Conservation (phyloP, 1,140 invertebrate genomes). For the Camponotus vicinus region DNA sequence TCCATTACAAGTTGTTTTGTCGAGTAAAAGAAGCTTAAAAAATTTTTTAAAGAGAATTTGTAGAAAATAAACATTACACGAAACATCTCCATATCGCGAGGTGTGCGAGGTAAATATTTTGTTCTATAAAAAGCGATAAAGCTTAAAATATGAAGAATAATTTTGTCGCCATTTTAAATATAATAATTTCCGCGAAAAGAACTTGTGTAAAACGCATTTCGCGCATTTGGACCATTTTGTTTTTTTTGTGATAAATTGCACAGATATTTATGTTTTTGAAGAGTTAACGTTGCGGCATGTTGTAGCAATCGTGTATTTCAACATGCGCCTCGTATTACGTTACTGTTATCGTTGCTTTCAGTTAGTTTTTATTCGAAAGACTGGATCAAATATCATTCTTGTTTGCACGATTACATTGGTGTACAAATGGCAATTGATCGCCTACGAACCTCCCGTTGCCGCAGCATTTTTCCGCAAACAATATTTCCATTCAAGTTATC, state of each 20-base stretch:
- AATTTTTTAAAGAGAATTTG: too few relatives aligned
- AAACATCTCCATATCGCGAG: too few relatives aligned
- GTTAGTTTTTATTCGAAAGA: conserved; percentile 31
- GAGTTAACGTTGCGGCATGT: not conserved
- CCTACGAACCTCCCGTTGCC: conserved; percentile 1
- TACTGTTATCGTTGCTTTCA: conserved; percentile 9
- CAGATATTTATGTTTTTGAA: not conserved
- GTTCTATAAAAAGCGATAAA: too few relatives aligned
- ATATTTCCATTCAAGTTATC: conserved; percentile 51
- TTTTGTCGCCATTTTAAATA: too few relatives aligned
- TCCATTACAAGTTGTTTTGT: not conserved
- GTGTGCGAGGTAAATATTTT: too few relatives aligned
- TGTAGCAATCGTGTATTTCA: not conserved
- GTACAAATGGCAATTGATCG: conserved; percentile 54
- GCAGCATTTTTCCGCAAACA: conserved; percentile 48
- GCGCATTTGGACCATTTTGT: not conserved
- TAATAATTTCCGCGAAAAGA: not conserved
- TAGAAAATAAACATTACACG: too few relatives aligned
- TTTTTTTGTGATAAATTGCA: not conserved
- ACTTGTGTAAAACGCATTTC: not conserved
- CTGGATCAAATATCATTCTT: conserved; percentile 34
- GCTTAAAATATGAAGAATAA: too few relatives aligned
- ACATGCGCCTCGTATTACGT: conserved; percentile 5
- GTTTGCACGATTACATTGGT: conserved; percentile 29
- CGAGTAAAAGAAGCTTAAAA: not conserved